Base-by-base conservation (phyloP, 1,140 invertebrate species). In the Zaprionus taronus region DNA sequence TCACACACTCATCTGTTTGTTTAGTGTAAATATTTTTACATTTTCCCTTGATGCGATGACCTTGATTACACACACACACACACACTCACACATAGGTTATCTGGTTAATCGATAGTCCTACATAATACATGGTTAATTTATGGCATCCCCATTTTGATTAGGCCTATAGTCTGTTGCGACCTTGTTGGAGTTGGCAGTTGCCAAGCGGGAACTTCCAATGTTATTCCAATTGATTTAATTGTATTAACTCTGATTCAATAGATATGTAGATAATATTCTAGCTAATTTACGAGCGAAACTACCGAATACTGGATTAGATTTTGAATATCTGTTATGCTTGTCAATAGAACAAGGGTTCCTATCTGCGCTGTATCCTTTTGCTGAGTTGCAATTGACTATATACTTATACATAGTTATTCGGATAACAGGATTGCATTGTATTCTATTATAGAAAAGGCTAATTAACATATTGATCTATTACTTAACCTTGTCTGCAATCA, bases 1-100 rank as follows among this genome's bases (percentile, higher is more conserved):
- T 11, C 47, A 11, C 9, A 12, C 20, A 11, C 9, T 22, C 20
- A 49, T 17, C 20, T 24, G 20, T 51, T 51, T 51, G 60, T 67
- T 72, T 67, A 36, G 58, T 72, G 84, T 76, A 83, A 87, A 86
- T 72, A 70, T 78, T 80, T 87, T 77, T 72, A 61, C 77, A 82
- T 76, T 69, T 47, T 58, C 51, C 53, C 58, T 78, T 74, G 66
- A 82, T 74, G 77, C 61, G 77, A 51, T 83, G 79, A 86, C 83
- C 83, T 87, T 86, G 83, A 87, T 82, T 81, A 69, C 47, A 47
- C 66, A 24, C 6, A 28, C 28, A 28, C n/a, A n/a, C n/a, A n/a
- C 28, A 24, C 41, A 61, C 26, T 4, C 31, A 4, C 9, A 7
- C n/a, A 47, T n/a, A 17, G 58, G 4, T 49, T 9, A 44, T 38